Evolutionary conservation across 92 coral and sea anemone genomes (phyloP).

Genomic region (Palythoa caribaeorum): DNA sequence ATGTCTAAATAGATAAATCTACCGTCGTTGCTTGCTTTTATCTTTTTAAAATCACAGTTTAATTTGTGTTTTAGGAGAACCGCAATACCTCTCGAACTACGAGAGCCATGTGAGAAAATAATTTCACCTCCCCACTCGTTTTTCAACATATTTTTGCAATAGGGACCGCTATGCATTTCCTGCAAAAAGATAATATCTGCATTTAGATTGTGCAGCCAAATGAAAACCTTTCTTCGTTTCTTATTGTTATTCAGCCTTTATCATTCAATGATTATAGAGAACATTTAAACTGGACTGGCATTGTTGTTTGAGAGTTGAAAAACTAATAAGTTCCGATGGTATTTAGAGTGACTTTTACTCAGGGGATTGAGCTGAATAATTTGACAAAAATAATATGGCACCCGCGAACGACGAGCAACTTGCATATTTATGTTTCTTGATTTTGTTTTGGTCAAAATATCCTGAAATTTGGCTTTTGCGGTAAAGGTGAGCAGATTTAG

Average conservation of each 20-base stretch:
- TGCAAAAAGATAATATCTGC: slow-evolving; percentile 13
- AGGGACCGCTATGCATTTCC: too few species aligned
- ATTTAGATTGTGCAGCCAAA: slow-evolving; percentile 31
- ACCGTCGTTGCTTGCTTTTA: too few species aligned
- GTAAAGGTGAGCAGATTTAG: too few species aligned
- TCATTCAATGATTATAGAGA: background rate
- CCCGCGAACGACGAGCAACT: background rate
- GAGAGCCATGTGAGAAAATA: too few species aligned
- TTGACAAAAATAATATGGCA: background rate
- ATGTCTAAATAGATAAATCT: too few species aligned
- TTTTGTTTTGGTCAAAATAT: too few species aligned
- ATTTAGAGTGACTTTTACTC: slow-evolving; percentile 1
- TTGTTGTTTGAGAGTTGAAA: background rate
- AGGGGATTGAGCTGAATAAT: slow-evolving; percentile 1
- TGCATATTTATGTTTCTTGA: background rate
- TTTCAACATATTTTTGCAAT: too few species aligned
- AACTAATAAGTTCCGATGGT: background rate
- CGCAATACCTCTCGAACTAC: too few species aligned
- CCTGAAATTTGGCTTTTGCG: too few species aligned
- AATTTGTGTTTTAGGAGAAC: too few species aligned
- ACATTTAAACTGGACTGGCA: slow-evolving; percentile 17
- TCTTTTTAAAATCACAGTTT: too few species aligned
- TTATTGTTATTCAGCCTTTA: slow-evolving; percentile 17
- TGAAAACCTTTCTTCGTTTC: slow-evolving; percentile 2
- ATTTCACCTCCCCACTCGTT: too few species aligned